A percentile compares a stretch with the other conserved stretches of the same genome.
These are phyloP conservation scores for Plusia festucae DNA, from an alignment of 2,888 invertebrate species.

Conservation along the genomic window DNA sequence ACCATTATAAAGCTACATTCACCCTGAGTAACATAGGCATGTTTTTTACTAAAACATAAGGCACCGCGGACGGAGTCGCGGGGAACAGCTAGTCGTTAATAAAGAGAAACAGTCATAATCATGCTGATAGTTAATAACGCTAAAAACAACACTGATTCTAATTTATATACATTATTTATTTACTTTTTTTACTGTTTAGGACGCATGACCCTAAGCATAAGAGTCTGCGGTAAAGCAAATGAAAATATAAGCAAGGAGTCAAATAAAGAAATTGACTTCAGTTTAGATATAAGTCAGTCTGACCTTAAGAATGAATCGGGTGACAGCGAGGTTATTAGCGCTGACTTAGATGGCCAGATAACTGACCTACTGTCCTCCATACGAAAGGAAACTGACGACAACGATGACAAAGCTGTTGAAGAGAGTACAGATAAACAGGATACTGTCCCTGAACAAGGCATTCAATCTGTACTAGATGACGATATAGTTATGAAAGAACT, in stretches of 20 bases:
- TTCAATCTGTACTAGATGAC: not conserved
- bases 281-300: conserved; percentile 5
- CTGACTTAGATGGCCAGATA: conserved; percentile 73
- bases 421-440: conserved; percentile 14
- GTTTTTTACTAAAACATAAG: no score
- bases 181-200: conserved; percentile 58
- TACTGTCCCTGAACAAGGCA: not conserved
- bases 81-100: no score
- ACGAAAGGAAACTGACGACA: conserved; percentile 53
- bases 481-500: conserved; percentile 3
- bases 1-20: no score
- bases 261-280: conserved; percentile 17
- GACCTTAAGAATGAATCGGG: conserved; percentile 7
- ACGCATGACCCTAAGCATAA: conserved; percentile 65
- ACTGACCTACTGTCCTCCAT: conserved; percentile 71
- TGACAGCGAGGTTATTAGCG: conserved; percentile 28
- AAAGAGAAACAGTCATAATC: no score
- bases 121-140: no score
- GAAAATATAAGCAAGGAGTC: conserved; percentile 23
- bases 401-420: conserved; percentile 18
- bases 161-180: not conserved
- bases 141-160: no score
- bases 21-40: no score
- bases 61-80: no score
- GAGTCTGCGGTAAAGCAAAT: conserved; percentile 60